Base-by-base conservation (phyloP, 2,888 invertebrate genomes). In the Trissoscelio sp. region DNA sequence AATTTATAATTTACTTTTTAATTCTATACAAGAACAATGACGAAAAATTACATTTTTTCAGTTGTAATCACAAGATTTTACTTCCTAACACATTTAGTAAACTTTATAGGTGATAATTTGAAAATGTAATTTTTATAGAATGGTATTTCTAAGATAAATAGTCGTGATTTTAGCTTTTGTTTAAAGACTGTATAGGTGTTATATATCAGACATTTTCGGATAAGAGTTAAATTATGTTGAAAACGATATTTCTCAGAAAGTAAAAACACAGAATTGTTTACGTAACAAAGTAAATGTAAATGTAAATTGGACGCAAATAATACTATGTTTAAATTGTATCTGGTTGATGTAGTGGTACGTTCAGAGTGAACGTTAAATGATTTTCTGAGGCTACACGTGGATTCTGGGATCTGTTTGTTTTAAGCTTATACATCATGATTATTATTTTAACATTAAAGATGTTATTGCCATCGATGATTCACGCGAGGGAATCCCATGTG, bases 401-500 rank as follows among this genome's bases (percentile, higher is more conserved):
- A 34, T 18, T 34, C 9, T 24, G 3, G 4, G 31, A 34, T 55
- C 7, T 55, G 18, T 34, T 55, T 31, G 34, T 55, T 55, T 31
- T 24, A 53, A 31, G 16, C 14, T 22, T 31, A 34, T 55, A 34
- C 9, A 55, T 55, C 16, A 55, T 37, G 7, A 58, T 42, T 22
- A 34, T 58, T 58, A 42, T 58, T 44, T 28, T 18, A 22, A 11
- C 16, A 44, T 28, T 18, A 60, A 34, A 60, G 16, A 44, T 60
- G 28, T 60, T 44, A 18, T 16, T 60, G 60, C 28, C 44, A 22
- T 7, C 9, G 60, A 60, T 60, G 60, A 44, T 60, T 60, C 60
- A 60, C 28, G n/a, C n/a, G 28, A 24, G 44, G 60, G 28, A 60
- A 44, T 62, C 62, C 46, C 62, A 9, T 28, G 16, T 46, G 46